Base-by-base conservation (phyloP, 1,140 invertebrate genomes). In the Dinothrombium tinctorium region DNA sequence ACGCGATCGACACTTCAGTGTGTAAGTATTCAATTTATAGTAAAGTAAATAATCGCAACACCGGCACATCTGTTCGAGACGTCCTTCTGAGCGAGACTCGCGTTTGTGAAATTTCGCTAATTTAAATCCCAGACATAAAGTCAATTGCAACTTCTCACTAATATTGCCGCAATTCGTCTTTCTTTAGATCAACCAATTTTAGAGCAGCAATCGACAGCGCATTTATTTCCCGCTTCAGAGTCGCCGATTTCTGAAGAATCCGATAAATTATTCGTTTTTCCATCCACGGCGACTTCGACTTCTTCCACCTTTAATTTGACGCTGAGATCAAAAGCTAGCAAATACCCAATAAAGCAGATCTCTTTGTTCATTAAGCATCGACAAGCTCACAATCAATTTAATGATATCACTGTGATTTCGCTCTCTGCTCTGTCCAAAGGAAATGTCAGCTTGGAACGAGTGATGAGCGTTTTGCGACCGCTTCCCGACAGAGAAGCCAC, bases 21-120 rank as follows among this genome's bases (percentile, higher is more conserved):
- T 43, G 42, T 43, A 41, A 9, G 33, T 43, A 29, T 28, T 42
- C 2, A 17, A n/a, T n/a, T n/a, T n/a, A n/a, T n/a, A n/a, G n/a
- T n/a, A n/a, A n/a, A n/a, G n/a, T n/a, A n/a, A n/a, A n/a, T n/a
- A n/a, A n/a, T n/a, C 2, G 5, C 32, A 20, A 21, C 28, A 8
- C 12, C 38, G 6, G n/a, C 3, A 2, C 33, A 36, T 21, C 14
- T 2, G 12, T 19, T n/a, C 3, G 17, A 36, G 11, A 3, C 20
- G 5, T n/a, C 20, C 33, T 11, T 14, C 11, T 36, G 9, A 36
- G 12, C 12, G 20, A 2, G 6, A 36, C 14, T 17, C 14, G 12
- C 12, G 8, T 35, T 8, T 14, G 8, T 7, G 9, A 29, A n/a
- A 2, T 5, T 36, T 14, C 12, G 2, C 20, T 19, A 36, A 17